Conservation (phyloP, 2,113 vertebrate species). For the Verasper variegatus region DNA sequence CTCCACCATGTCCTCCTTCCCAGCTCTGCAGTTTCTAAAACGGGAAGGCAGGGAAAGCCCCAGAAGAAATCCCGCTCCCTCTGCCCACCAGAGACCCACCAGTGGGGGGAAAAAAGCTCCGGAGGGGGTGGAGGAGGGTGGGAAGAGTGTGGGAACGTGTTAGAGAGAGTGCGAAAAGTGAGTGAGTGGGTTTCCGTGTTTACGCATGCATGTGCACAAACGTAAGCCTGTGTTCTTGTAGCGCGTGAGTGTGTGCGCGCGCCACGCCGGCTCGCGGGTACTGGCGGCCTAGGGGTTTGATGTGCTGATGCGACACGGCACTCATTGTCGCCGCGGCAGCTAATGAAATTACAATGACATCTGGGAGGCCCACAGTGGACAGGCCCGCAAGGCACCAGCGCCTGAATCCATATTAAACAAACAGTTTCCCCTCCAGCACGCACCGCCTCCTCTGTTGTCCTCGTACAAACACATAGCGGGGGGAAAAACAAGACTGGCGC, state of each 20-base stretch:
- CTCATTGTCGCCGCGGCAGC: constrained; percentile 63
- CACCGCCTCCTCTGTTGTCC: constrained; percentile 32
- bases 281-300: constrained; percentile 53
- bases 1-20: constrained; percentile 63
- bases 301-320: constrained; percentile 67
- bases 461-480: constrained; percentile 21
- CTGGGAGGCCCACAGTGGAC: constrained; percentile 65
- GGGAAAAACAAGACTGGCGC: constrained; percentile 12
- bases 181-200: constrained; percentile 44
- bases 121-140: constrained; percentile 38
- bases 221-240: constrained; percentile 25
- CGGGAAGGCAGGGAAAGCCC: constrained; percentile 74
- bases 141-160: constrained; percentile 56
- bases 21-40: constrained; percentile 70
- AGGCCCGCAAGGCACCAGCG: constrained; percentile 39
- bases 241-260: not conserved
- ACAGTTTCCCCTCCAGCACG: constrained; percentile 40
- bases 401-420: constrained; percentile 64
- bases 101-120: constrained; percentile 32
- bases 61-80: constrained; percentile 66
- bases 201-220: constrained; percentile 51
- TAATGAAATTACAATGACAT: constrained; percentile 80
- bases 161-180: constrained; percentile 57
- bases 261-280: constrained; percentile 35
- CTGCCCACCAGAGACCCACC: constrained; percentile 58